phyloP scores from a whole-genome alignment of 2,888 invertebrate genomes.

The Tenthredo scrophulariae region DNA sequence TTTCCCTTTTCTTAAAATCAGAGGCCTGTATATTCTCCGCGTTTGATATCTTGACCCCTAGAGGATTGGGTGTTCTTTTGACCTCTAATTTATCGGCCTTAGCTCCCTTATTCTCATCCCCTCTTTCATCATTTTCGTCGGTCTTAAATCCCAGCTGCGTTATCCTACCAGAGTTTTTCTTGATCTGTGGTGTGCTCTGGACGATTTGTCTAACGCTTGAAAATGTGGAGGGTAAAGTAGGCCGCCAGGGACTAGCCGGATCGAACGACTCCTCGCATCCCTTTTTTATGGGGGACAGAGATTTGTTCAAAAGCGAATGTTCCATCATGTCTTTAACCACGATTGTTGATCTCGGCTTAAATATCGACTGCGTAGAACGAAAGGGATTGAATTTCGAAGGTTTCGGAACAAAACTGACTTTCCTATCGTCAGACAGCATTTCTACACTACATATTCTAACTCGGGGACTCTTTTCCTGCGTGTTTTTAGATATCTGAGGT shows the following conservation, averaged over 20 bases:
- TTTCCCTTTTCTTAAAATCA: background rate
- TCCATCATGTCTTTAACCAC: slow-evolving; percentile 56
- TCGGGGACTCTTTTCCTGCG: background rate
- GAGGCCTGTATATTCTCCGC: slow-evolving; percentile 5
- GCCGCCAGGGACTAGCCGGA: slow-evolving; percentile 39
- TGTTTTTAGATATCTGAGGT: background rate
- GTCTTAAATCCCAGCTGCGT: background rate
- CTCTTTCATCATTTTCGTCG: background rate
- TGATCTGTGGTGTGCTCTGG: slow-evolving; percentile 15
- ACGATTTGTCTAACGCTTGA: background rate
- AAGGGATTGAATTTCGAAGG: slow-evolving; percentile 57
- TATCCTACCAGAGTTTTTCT: background rate
- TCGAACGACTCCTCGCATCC: background rate
- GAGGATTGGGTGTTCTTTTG: background rate
- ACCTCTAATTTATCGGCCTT: background rate
- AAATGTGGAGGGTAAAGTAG: background rate
- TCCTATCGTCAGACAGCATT: slow-evolving; percentile 53
- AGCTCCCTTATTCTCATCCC: background rate
- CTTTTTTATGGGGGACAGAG: slow-evolving; percentile 30
- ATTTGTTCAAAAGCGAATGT: slow-evolving; percentile 58
- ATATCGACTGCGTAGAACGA: slow-evolving; percentile 54
- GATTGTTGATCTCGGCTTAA: slow-evolving; percentile 37
- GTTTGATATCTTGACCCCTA: slow-evolving; percentile 20
- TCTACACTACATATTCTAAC: slow-evolving; percentile 53
- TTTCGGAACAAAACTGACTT: slow-evolving; percentile 53